A percentile compares a stretch with the other conserved stretches of the same genome.
These are phyloP conservation scores for Phymanthus crucifer DNA, from an alignment of 92 coral and sea anemone species.

Conservation along the genomic window DNA sequence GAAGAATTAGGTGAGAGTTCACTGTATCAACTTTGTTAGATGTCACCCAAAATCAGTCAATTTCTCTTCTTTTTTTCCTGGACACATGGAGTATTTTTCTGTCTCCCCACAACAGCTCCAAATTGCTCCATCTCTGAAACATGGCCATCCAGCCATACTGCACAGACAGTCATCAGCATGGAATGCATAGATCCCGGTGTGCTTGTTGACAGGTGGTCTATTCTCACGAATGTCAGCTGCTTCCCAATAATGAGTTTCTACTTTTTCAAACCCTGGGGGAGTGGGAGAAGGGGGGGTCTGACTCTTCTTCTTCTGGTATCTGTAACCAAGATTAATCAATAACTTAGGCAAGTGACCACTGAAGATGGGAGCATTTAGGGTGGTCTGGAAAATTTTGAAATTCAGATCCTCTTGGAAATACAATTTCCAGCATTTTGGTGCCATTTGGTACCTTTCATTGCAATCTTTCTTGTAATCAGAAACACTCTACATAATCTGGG, in stretches of 20 bases:
- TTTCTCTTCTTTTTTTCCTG: neutral
- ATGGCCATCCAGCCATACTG: conserved; percentile 88
- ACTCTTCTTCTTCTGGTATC: conserved; percentile 4
- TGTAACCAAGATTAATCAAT: too few relatives aligned
- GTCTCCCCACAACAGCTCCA: conserved; percentile 96
- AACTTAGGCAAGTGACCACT: too few relatives aligned
- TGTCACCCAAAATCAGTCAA: too few relatives aligned
- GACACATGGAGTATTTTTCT: conserved; percentile 63
- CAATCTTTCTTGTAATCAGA: too few relatives aligned
- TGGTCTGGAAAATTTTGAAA: too few relatives aligned
- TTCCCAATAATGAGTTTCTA: conserved; percentile 52
- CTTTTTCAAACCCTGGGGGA: conserved; percentile 69
- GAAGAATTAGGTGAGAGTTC: too few relatives aligned
- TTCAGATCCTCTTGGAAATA: too few relatives aligned
- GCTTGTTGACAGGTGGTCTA: conserved; percentile 76
- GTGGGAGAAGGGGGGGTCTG: conserved; percentile 38
- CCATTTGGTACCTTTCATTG: too few relatives aligned
- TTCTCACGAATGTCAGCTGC: neutral
- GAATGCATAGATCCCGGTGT: conserved; percentile 88
- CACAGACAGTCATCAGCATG: conserved; percentile 90
- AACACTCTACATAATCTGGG: too few relatives aligned
- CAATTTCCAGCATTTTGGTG: too few relatives aligned
- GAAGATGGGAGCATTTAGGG: too few relatives aligned
- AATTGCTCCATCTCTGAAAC: conserved; percentile 70
- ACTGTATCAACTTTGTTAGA: too few relatives aligned